phyloP scores from a whole-genome alignment of 2,113 vertebrate genomes.

The Catharus fuscescens region DNA sequence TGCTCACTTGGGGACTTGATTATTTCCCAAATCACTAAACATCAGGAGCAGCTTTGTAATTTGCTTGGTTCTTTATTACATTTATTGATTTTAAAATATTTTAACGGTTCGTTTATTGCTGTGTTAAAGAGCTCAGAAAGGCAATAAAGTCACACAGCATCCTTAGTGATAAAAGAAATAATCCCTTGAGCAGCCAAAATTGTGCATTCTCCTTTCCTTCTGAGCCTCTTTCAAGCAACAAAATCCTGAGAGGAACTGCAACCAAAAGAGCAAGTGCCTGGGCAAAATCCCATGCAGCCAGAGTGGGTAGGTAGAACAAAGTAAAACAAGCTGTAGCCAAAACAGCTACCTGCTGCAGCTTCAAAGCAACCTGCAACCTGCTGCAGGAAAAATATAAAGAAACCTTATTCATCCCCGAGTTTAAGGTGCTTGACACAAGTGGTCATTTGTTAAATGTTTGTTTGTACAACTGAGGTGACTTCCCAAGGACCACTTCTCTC shows the following conservation, averaged over 20 bases:
- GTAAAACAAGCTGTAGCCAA: not conserved
- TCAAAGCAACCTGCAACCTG: not conserved
- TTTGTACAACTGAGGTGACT: not conserved
- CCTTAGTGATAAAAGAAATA: conserved; percentile 30
- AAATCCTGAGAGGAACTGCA: not conserved
- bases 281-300: not conserved
- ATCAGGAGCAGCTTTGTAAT: conserved; percentile 8
- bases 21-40: conserved; percentile 40
- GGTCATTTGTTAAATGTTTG: not conserved
- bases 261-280: not conserved
- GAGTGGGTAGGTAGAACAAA: not conserved
- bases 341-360: not conserved
- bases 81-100: conserved; percentile 67
- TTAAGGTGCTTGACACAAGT: not conserved
- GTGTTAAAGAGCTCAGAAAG: conserved; percentile 40
- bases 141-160: conserved; percentile 34
- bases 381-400: not conserved
- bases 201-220: not conserved
- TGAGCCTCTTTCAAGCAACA: not conserved
- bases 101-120: conserved; percentile 34
- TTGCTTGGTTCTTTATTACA: conserved; percentile 48
- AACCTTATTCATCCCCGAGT: not conserved
- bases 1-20: not conserved
- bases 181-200: not conserved
- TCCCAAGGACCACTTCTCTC: not conserved